Percentiles rank a stretch among this genome's conserved stretches.
phyloP scores from a whole-genome alignment of 1,140 invertebrate species.

The Arctopsyche grandis region DNA sequence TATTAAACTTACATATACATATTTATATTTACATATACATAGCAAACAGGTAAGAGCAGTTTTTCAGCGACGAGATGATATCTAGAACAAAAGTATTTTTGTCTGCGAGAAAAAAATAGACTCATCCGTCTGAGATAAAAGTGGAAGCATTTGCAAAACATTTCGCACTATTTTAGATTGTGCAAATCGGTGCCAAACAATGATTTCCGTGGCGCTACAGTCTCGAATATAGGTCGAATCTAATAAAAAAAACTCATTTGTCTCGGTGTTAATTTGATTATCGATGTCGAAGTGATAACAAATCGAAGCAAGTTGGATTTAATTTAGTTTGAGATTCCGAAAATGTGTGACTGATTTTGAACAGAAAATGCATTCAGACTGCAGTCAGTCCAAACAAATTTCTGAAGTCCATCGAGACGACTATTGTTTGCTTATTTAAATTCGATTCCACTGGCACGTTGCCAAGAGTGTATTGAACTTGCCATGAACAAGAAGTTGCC shows the following conservation, averaged over 20 bases:
- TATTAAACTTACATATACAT: background rate
- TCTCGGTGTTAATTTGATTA: no score
- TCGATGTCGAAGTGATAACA: no score
- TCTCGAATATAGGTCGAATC: slow-evolving; percentile 12
- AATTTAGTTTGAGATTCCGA: no score
- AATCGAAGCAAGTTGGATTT: no score
- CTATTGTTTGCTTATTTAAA: slow-evolving; percentile 37
- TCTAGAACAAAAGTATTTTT: slow-evolving; percentile 36
- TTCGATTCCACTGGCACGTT: slow-evolving; percentile 13
- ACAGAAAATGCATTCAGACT: background rate
- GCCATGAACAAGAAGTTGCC: background rate
- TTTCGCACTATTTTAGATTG: slow-evolving; percentile 35
- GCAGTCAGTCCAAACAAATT: background rate
- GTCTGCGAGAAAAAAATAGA: slow-evolving; percentile 22
- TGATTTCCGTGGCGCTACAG: slow-evolving; percentile 26
- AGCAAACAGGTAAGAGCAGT: slow-evolving; percentile 21
- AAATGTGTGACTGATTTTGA: background rate
- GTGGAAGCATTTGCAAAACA: slow-evolving; percentile 29
- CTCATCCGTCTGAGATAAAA: slow-evolving; percentile 32
- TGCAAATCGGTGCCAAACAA: slow-evolving; percentile 30
- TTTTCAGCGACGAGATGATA: slow-evolving; percentile 5
- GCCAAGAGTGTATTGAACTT: slow-evolving; percentile 39
- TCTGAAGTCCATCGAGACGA: background rate
- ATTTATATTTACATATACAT: background rate
- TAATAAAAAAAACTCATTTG: background rate